A percentile compares a stretch with the other conserved stretches of the same genome.
These are phyloP conservation scores for Parambassis ranga DNA, from an alignment of 2,797 vertebrate species.

Conservation along the genomic window DNA sequence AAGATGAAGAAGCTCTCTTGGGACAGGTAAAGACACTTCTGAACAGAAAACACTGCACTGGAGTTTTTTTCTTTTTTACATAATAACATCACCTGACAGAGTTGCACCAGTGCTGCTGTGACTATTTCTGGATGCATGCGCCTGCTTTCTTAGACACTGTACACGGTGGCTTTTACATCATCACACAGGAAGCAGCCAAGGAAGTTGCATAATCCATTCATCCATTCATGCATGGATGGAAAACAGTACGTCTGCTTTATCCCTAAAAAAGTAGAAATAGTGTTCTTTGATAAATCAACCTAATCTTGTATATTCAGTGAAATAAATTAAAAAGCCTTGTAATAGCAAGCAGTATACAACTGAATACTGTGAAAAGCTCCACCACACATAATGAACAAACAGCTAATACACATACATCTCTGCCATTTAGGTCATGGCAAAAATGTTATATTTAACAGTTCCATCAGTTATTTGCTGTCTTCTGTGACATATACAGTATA, in stretches of 20 bases:
- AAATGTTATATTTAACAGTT: too few relatives aligned
- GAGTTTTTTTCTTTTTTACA: constrained; percentile 55
- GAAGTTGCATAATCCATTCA: constrained; percentile 32
- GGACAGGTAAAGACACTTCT: constrained; percentile 10
- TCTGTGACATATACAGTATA: too few relatives aligned
- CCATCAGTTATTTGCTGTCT: too few relatives aligned
- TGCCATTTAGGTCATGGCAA: too few relatives aligned
- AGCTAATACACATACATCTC: constrained; percentile 3
- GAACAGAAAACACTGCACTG: constrained; percentile 32
- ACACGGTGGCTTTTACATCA: constrained; percentile 33
- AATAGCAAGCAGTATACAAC: too few relatives aligned
- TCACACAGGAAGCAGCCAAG: constrained; percentile 29
- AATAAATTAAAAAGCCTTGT: too few relatives aligned
- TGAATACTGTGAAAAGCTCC: constrained; percentile 15
- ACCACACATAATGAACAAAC: constrained; percentile 27
- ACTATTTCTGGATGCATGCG: constrained; percentile 56
- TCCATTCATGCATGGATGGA: background rate
- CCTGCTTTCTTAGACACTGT: constrained; percentile 43
- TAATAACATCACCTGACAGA: constrained; percentile 52
- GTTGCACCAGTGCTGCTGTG: constrained; percentile 32
- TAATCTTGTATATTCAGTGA: too few relatives aligned
- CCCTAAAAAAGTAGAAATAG: too few relatives aligned
- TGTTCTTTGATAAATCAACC: too few relatives aligned
- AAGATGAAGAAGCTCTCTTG: background rate
- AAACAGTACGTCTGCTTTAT: too few relatives aligned